Base-by-base conservation (phyloP, 2,888 invertebrate species). In the Mythimna vitellina region DNA sequence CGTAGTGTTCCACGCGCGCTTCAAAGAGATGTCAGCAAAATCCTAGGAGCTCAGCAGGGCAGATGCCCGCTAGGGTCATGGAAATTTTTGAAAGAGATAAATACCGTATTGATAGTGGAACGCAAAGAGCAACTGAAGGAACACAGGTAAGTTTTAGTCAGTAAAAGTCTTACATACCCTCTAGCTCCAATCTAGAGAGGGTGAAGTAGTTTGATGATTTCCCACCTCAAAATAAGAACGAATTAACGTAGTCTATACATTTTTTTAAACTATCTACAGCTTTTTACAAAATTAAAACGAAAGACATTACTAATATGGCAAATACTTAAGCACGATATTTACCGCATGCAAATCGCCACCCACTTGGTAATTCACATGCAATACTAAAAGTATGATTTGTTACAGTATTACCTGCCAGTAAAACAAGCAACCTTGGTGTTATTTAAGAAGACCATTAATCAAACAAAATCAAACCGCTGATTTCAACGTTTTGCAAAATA, bases 401-500 rank as follows among this genome's bases (percentile, higher is more conserved):
- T 75, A 79, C 73, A 63, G 8, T 73, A 51, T 35, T 64, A 61
- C 22, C 20, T 51, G 22, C 20, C 25, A 53, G 17, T 38, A 17
- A 35, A 65, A 66, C 46, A 32, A 65, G 42, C 14, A 65, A 73
- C 73, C 66, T 78, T 73, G 60, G 3, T 20, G n/a, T 20, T 51
- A 53, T 53, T 49, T 32, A 29, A 20, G 46, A 56, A 53, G 12
- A 62, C 56, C 56, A 42, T 58, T 53, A 69, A 69, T 74, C 66
- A 82, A 72, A 76, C 62, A 57, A 56, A 72, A 72, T 70, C 51
- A 60, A 68, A 53, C 60, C n/a, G 29, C 20, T 22, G 20, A 65
- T 75, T 70, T 61, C 64, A 74, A 75, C 63, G 78, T 66, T 79
- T 79, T 56, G 53, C 12, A 53, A 76, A 72, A 51, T 46, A 32